phyloP scores from a whole-genome alignment of 2,888 invertebrate genomes.

The Hemicrepidius hirtus region DNA sequence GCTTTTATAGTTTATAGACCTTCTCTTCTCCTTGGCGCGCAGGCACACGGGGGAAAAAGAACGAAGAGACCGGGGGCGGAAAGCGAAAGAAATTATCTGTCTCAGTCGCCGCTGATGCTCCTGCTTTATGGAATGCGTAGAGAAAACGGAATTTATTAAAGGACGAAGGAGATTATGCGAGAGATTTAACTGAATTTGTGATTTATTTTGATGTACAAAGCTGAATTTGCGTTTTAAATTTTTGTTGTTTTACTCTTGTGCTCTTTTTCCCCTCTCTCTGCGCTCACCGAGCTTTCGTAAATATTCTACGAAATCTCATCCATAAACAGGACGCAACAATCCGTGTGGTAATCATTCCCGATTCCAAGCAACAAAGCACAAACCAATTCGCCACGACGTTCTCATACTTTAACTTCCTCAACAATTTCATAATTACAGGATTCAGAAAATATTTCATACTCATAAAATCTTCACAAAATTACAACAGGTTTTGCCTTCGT shows the following conservation, averaged over 20 bases:
- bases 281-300: neutral
- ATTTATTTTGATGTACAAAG: slow-evolving; percentile 43
- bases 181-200: slow-evolving; percentile 43
- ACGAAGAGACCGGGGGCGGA: slow-evolving; percentile 35
- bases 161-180: slow-evolving; percentile 21
- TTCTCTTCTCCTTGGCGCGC: slow-evolving; percentile 16
- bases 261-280: neutral
- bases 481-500: too few relatives aligned
- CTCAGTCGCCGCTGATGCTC: slow-evolving; percentile 23
- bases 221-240: slow-evolving; percentile 38
- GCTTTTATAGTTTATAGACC: slow-evolving; percentile 50
- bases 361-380: neutral
- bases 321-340: slow-evolving; percentile 21
- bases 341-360: slow-evolving; percentile 9
- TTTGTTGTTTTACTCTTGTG: slow-evolving; percentile 19
- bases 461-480: too few relatives aligned
- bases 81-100: slow-evolving; percentile 41
- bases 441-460: too few relatives aligned
- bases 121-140: slow-evolving; percentile 24
- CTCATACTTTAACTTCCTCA: too few relatives aligned
- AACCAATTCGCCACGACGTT: neutral
- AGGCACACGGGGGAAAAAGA: slow-evolving; percentile 12
- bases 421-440: too few relatives aligned
- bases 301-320: neutral
- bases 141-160: slow-evolving; percentile 42